Evolutionary conservation across 2,888 invertebrate species (phyloP), one percentile per base, ranked within the genome.

Genomic region (Myathropa florea): DNA sequence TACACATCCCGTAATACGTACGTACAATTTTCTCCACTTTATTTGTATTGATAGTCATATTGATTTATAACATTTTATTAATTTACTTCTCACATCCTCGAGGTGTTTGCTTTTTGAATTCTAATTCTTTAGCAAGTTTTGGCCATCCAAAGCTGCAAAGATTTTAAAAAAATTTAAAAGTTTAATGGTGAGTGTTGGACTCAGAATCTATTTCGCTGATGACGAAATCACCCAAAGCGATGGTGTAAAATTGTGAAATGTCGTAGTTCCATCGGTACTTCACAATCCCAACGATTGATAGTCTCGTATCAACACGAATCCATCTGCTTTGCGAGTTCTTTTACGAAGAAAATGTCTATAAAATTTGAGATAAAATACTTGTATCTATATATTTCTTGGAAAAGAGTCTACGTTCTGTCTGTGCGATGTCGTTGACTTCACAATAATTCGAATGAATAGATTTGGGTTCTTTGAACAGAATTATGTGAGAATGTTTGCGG

Each of bases 31-130:
- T n/a, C n/a, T n/a, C n/a, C 33, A 10, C 33, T 46, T 46, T 6
- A n/a, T 46, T 46, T 46, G n/a, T 46, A 46, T 46, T 46, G n/a
- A 46, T 46, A 18, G 18, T 46, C 18, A 18, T 46, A 46, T 46
- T 46, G 46, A 18, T 18, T 46, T 46, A 46, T 46, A 46, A 18
- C 18, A 46, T 21, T 46, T 46, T 46, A 46, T n/a, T 7, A 46
- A 46, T 46, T 46, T 18, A 46, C 46, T 18, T 46, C 46, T 18
- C 30, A 30, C 23, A 30, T 67, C 36, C 59, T 46, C 10, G 18
- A 7, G 57, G 21, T 59, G 59, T 70, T 70, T 46, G 60, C 60
- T 14, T 6, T 71, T 46, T 21, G 71, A 61, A 71, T 71, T 71
- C 24, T 61, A 71, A 71, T 61, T 28, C 46, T 30, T 28, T 26